Percentiles rank a stretch among this genome's conserved stretches.
Conservation (phyloP, 1,140 invertebrate species). For the Aphidius gifuensis region DNA sequence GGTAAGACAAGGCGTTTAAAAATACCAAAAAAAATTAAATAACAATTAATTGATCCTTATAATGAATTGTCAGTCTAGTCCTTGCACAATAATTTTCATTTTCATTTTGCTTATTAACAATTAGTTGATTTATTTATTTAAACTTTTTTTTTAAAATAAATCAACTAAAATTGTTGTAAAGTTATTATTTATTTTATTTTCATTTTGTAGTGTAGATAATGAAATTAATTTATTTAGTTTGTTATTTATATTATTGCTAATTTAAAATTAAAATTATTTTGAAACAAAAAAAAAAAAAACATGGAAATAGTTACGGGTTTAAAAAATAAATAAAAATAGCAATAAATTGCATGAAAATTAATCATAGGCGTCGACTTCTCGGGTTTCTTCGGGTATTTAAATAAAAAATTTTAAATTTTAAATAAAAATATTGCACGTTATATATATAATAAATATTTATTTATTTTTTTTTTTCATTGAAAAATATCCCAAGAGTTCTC, state of each 20-base stretch:
- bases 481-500: too few relatives aligned
- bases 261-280: background rate
- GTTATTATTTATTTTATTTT: background rate
- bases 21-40: conserved; percentile 28
- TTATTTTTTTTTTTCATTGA: background rate
- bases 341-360: conserved; percentile 22
- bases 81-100: conserved; percentile 6
- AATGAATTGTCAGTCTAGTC: conserved; percentile 22
- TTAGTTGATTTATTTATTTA: background rate
- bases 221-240: background rate
- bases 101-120: background rate
- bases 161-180: background rate
- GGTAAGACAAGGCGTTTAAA: conserved; percentile 62
- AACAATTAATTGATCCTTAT: conserved; percentile 22
- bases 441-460: conserved; percentile 9
- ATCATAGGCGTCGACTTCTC: conserved; percentile 25
- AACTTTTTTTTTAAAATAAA: background rate
- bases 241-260: conserved; percentile 2
- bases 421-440: background rate
- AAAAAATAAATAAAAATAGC: conserved; percentile 10
- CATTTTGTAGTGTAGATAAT: background rate
- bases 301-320: too few relatives aligned
- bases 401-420: background rate
- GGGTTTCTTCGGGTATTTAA: conserved; percentile 5
- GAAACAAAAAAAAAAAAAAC: too few relatives aligned